Evolutionary conservation across 2,113 vertebrate genomes (phyloP).

Genomic region (Chunga burmeisteri): DNA sequence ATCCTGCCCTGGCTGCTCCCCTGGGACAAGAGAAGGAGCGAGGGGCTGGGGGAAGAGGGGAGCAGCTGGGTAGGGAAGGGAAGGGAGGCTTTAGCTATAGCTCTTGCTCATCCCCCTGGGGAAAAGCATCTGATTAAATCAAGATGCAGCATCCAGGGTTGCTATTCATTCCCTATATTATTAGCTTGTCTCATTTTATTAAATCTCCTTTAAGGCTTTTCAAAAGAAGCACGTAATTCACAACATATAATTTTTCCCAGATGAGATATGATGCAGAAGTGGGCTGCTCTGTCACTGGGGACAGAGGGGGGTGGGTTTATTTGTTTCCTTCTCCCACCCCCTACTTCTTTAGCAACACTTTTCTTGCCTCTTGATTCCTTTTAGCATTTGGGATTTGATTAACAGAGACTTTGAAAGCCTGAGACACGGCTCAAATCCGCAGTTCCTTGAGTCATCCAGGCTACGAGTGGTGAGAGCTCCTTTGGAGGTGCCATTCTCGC

Average conservation of each 20-base stretch:
- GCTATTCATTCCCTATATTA: conserved; percentile 60
- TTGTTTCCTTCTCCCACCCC: neutral
- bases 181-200: conserved; percentile 67
- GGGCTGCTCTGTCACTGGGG: neutral
- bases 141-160: conserved; percentile 34
- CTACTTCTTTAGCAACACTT: conserved; percentile 10
- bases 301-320: neutral
- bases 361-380: neutral
- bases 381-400: neutral
- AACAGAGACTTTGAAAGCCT: neutral
- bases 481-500: neutral
- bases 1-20: neutral
- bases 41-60: neutral
- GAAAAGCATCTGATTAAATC: conserved; percentile 55
- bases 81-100: neutral
- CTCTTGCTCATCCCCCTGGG: neutral
- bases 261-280: conserved; percentile 19
- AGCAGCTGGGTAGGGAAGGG: neutral
- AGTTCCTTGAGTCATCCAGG: neutral
- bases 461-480: neutral
- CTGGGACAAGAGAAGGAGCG: neutral
- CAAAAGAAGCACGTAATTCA: conserved; percentile 37
- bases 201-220: conserved; percentile 55
- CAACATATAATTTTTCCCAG: conserved; percentile 57
- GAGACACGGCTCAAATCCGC: neutral